Conservation (phyloP, 1,140 invertebrate genomes). For the Cherax destructor region DNA sequence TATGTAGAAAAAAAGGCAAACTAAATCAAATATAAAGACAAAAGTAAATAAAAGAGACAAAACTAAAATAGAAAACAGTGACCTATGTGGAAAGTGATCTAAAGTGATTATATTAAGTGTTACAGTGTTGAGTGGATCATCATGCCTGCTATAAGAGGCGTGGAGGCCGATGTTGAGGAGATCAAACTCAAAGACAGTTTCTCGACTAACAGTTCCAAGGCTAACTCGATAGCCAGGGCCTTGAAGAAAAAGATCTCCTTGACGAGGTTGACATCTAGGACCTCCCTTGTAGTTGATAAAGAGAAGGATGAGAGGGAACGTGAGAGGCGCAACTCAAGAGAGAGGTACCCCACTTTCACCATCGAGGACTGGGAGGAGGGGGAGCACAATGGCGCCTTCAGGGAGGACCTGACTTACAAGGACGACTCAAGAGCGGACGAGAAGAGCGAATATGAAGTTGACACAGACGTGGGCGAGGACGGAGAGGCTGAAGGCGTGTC, state of each 20-base stretch:
- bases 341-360: constrained; percentile 61
- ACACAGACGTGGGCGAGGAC: constrained; percentile 51
- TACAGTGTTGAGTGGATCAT: background rate
- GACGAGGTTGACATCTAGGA: constrained; percentile 51
- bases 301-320: constrained; percentile 31
- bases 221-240: constrained; percentile 60
- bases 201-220: constrained; percentile 41
- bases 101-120: no score
- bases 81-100: no score
- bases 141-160: constrained; percentile 63
- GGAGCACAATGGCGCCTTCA: constrained; percentile 54
- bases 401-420: constrained; percentile 38
- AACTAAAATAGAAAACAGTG: background rate
- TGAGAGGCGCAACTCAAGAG: constrained; percentile 24
- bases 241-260: constrained; percentile 66
- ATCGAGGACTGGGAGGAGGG: constrained; percentile 66
- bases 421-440: constrained; percentile 32
- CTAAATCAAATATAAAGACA: background rate
- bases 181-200: constrained; percentile 66
- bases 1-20: background rate
- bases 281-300: constrained; percentile 37
- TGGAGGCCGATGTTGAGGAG: constrained; percentile 68
- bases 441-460: constrained; percentile 44
- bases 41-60: background rate
- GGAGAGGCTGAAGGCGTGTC: constrained; percentile 41